Conservation (phyloP, 1,140 invertebrate genomes). For the Zaprionus capensis region DNA sequence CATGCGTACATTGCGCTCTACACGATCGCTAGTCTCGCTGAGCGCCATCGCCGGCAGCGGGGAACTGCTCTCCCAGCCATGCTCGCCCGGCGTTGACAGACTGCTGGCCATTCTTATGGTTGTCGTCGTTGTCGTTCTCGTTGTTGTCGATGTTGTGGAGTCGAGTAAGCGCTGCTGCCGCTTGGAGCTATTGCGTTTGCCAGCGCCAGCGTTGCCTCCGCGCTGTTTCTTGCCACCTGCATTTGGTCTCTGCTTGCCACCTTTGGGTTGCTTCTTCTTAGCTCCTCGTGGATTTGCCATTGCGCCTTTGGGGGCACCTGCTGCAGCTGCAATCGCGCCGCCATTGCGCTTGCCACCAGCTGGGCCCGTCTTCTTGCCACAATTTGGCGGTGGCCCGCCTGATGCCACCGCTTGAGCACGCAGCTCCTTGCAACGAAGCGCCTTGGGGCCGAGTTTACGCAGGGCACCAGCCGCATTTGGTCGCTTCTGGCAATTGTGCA, state of each 20-base stretch:
- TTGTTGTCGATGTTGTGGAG: constrained; percentile 7
- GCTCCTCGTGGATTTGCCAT: constrained; percentile 30
- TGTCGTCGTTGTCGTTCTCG: constrained; percentile 31
- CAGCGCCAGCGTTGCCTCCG: constrained; percentile 2
- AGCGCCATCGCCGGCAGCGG: constrained; percentile 60
- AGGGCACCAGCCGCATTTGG: constrained; percentile 27
- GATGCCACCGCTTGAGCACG: constrained; percentile 45
- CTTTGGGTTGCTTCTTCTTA: constrained; percentile 48
- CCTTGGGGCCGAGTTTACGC: constrained; percentile 59
- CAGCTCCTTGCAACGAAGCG: constrained; percentile 61
- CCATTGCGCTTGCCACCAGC: neutral
- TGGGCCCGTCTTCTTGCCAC: constrained; percentile 51
- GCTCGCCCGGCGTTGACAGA: constrained; percentile 49
- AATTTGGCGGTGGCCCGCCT: constrained; percentile 56
- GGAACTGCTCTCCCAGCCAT: constrained; percentile 66
- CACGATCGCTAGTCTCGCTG: constrained; percentile 77
- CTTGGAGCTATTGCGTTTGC: constrained; percentile 42
- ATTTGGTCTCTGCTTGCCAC: constrained; percentile 50
- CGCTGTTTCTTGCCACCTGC: constrained; percentile 42
- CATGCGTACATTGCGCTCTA: constrained; percentile 69
- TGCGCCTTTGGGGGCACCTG: constrained; percentile 28
- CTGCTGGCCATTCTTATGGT: constrained; percentile 63
- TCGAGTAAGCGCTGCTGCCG: constrained; percentile 35
- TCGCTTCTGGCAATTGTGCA: constrained; percentile 70
- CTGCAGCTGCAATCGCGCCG: no score